phyloP scores from a whole-genome alignment of 2,113 vertebrate species.

The Ramphastos sulfuratus region DNA sequence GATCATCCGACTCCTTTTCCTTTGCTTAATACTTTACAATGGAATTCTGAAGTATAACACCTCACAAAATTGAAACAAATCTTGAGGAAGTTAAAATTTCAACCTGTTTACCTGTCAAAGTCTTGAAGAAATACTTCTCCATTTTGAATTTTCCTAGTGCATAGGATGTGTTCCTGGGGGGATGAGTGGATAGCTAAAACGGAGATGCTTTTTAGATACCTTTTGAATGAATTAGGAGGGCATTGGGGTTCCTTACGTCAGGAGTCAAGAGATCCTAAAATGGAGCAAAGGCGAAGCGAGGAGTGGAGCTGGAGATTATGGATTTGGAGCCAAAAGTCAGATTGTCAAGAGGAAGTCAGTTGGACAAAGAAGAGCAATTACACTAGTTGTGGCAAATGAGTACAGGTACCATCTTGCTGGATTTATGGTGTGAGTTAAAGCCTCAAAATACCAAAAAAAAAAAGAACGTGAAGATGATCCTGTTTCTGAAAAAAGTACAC shows the following conservation, averaged over 20 bases:
- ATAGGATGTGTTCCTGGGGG: background rate
- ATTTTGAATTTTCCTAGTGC: background rate
- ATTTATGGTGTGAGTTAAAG: background rate
- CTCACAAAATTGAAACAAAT: background rate
- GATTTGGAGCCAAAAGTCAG: background rate
- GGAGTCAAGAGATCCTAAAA: background rate
- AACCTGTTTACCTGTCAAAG: rapidly evolving
- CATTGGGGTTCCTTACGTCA: rapidly evolving
- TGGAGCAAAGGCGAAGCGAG: background rate
- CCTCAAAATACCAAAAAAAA: background rate
- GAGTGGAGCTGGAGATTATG: rapidly evolving
- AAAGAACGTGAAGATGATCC: background rate
- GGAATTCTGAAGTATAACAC: background rate
- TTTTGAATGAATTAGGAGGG: background rate
- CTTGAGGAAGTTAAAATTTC: background rate
- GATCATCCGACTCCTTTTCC: background rate
- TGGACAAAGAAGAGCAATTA: background rate
- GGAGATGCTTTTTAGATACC: background rate
- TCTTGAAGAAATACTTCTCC: background rate
- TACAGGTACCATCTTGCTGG: background rate
- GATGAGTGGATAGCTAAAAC: rapidly evolving
- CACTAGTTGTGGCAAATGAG: background rate
- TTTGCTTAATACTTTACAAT: background rate
- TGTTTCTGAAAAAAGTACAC: rapidly evolving
- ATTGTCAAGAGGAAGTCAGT: background rate